Evolutionary conservation across 2,797 vertebrate species (phyloP), one percentile per base, ranked within the genome.

Genomic region (Glossophaga mutica): DNA sequence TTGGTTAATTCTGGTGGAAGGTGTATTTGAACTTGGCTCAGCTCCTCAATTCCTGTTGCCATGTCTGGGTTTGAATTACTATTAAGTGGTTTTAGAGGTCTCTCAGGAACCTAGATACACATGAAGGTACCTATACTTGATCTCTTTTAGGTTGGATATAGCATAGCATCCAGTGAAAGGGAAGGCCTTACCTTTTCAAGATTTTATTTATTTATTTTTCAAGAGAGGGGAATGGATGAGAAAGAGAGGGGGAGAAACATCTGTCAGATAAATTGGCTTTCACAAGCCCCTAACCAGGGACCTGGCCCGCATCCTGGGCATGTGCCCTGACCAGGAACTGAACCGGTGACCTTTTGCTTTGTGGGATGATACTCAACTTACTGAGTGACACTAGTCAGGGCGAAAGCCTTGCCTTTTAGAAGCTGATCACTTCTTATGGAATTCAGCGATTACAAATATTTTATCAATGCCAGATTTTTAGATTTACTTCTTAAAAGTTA

Each of bases 401-500:
- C 9, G 37, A 68, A 83, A 84, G 24, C 26, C 70, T 96, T 90
- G n/a, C 32, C 68, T 88, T 94, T 94, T 68, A 68, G 68, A 78
- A 86, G 67, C 48, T 93, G 68, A 10, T 91, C 14, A 85, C 52
- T 87, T 96, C 50, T 87, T 67, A 9, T 39, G 46, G 42, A 92
- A 79, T 87, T 78, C 48, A 90, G 57, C 94, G 77, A 70, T 88
- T 62, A 67, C 90, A 59, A 14, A 55, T 26, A 55, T 67, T 37
- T 48, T 68, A 4, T 81, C 16, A 29, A 46, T 84, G 42, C 70
- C 71, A 76, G 34, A 82, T 42, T 85, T 96, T 94, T 78, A 92
- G 50, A 59, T 96, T 76, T 76, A 67, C n/a, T 67, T 95, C n/a
- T 94, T 70, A 57, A 84, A 87, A 94, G 48, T 94, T 95, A 87